A percentile compares a stretch with the other conserved stretches of the same genome.
Evolutionary conservation across 2,888 invertebrate genomes (phyloP).

Genomic region (Cataglyphis cursor): DNA sequence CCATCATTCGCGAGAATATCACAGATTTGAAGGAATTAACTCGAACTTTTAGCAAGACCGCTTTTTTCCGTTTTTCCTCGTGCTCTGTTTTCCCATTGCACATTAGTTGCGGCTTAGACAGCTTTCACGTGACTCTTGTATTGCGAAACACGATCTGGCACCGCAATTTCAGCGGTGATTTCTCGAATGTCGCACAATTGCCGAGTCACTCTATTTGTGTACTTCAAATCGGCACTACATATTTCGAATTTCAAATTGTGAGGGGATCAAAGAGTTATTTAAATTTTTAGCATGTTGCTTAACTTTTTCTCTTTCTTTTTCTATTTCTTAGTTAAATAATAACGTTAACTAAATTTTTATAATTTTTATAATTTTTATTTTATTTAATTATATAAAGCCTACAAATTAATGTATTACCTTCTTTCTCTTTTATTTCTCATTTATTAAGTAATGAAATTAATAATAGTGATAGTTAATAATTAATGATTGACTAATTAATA

Average conservation of each 20-base stretch:
- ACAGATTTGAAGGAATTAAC: not conserved
- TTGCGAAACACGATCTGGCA: conserved; percentile 17
- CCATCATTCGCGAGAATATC: not conserved
- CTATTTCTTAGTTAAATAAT: not conserved
- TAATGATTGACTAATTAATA: too few species aligned
- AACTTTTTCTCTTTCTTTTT: not conserved
- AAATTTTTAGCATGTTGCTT: not conserved
- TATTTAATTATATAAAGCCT: not conserved
- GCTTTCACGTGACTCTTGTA: conserved; percentile 16
- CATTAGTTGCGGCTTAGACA: conserved; percentile 13
- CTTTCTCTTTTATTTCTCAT: not conserved
- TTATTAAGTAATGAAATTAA: not conserved
- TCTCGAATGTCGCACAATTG: conserved; percentile 20
- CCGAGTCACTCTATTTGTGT: not conserved
- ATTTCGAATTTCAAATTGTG: conserved; percentile 22
- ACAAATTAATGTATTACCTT: not conserved
- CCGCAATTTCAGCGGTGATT: conserved; percentile 8
- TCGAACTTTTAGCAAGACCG: not conserved
- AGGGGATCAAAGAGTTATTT: not conserved
- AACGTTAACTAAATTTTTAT: not conserved
- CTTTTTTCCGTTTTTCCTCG: not conserved
- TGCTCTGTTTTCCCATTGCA: not conserved
- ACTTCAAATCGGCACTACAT: not conserved
- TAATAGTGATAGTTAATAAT: too few species aligned
- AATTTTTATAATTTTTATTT: not conserved